Percentiles rank a stretch among this genome's conserved stretches.
phyloP scores from a whole-genome alignment of 2,113 vertebrate species.

The Atrichornis clamosus region DNA sequence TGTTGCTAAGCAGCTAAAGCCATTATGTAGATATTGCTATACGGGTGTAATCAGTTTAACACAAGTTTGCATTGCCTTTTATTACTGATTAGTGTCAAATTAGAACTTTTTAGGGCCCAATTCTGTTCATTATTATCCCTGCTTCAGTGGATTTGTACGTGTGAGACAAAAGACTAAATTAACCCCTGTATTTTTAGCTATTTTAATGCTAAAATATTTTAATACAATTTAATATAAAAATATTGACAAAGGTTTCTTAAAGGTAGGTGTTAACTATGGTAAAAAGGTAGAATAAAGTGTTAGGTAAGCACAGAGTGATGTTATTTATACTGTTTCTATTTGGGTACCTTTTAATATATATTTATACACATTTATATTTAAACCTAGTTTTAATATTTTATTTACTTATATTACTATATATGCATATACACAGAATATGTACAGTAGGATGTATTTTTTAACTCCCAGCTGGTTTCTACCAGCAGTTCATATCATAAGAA shows the following conservation, averaged over 20 bases:
- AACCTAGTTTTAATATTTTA: background rate
- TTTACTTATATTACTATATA: background rate
- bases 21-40: conserved; percentile 44
- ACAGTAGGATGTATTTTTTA: background rate
- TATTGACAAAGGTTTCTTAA: background rate
- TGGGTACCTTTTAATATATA: background rate
- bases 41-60: conserved; percentile 63
- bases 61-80: conserved; percentile 58
- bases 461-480: background rate
- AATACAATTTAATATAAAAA: background rate
- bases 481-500: background rate
- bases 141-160: background rate
- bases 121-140: conserved; percentile 24
- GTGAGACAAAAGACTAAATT: background rate
- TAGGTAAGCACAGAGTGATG: background rate
- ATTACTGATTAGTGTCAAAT: conserved; percentile 61
- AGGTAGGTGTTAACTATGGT: background rate
- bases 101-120: conserved; percentile 36
- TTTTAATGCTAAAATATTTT: conserved; percentile 17
- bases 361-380: background rate
- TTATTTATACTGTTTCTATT: background rate
- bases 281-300: background rate
- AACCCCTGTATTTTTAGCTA: background rate
- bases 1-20: conserved; percentile 72
- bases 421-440: background rate